These are phyloP conservation scores for Regulus satrapa DNA, from an alignment of 2,113 vertebrate species.

Conservation along the genomic window DNA sequence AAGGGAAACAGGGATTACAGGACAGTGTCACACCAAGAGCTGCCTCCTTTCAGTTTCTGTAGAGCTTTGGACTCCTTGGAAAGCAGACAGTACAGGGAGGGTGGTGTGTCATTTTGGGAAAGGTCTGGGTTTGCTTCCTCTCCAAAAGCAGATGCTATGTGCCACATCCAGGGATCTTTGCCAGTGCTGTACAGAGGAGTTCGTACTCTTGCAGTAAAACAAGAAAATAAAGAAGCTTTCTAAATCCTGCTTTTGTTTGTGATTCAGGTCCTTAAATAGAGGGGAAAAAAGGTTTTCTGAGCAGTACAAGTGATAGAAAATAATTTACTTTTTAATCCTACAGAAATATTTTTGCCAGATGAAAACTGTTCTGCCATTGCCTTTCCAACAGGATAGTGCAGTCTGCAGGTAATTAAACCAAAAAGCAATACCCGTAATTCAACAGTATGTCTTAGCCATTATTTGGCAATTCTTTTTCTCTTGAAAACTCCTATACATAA, in stretches of 20 bases:
- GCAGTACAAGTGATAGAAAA: background rate
- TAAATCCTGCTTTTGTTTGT: background rate
- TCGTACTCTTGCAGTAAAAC: background rate
- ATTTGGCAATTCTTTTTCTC: background rate
- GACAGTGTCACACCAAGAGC: background rate
- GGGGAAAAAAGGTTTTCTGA: background rate
- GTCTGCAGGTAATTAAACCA: conserved; percentile 17
- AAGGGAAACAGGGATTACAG: background rate
- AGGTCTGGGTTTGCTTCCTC: background rate
- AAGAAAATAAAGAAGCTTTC: background rate
- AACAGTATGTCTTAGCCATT: background rate
- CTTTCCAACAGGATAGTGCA: background rate
- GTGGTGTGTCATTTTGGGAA: background rate
- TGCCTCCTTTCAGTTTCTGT: background rate
- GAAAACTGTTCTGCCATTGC: background rate
- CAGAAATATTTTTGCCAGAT: background rate
- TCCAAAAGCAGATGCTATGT: background rate
- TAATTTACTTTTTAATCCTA: background rate
- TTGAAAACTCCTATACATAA: background rate
- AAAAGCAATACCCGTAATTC: background rate
- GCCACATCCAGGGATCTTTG: background rate
- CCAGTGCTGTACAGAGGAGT: background rate
- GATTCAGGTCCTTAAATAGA: background rate
- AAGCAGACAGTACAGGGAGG: background rate
- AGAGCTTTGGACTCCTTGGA: background rate